These are phyloP conservation scores for Apocrypta bakeri DNA, from an alignment of 1,140 invertebrate genomes.

Conservation along the genomic window DNA sequence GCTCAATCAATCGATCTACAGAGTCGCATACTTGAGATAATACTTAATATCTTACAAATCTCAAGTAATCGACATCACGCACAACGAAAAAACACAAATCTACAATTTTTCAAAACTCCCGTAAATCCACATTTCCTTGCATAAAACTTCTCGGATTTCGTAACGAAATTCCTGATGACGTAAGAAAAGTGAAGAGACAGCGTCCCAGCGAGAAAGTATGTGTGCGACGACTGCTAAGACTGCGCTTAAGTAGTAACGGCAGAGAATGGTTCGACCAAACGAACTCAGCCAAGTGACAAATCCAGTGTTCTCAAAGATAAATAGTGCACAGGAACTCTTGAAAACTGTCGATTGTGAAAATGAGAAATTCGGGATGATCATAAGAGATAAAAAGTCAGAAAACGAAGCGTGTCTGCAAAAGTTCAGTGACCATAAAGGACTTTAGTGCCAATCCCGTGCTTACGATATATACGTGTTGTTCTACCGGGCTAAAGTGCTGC, in stretches of 20 bases:
- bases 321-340: slow-evolving; percentile 5
- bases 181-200: slow-evolving; percentile 31
- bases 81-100: no score
- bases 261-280: background rate
- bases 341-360: background rate
- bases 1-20: no score
- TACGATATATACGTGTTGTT: slow-evolving; percentile 30
- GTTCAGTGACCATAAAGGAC: slow-evolving; percentile 72
- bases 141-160: no score
- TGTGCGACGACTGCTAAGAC: background rate
- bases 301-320: slow-evolving; percentile 16
- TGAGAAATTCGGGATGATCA: no score
- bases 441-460: slow-evolving; percentile 64
- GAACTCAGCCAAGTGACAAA: background rate
- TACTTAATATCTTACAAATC: no score
- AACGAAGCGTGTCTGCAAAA: slow-evolving; percentile 51
- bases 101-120: no score
- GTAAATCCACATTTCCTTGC: no score
- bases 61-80: no score
- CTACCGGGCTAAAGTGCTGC: slow-evolving; percentile 62
- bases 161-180: background rate
- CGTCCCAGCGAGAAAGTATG: background rate
- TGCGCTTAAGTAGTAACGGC: background rate
- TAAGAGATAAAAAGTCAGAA: background rate
- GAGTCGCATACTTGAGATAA: no score